Evolutionary conservation across 2,888 invertebrate genomes (phyloP).

Genomic region (Drosophila rellima): DNA sequence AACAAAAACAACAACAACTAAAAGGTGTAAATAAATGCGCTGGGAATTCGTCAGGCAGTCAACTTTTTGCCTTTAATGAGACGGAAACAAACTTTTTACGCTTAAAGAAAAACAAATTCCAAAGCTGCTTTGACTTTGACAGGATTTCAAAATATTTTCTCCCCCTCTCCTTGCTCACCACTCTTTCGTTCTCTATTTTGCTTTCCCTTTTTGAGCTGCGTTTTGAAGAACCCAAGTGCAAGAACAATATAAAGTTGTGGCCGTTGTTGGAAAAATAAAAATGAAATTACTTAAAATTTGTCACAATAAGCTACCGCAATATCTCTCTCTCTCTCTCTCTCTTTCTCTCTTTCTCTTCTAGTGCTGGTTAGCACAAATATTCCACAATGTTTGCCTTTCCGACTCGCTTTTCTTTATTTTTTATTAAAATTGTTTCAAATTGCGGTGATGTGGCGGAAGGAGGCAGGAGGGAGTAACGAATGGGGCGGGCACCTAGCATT

Average conservation of each 20-base stretch:
- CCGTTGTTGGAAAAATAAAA: slow-evolving; percentile 73
- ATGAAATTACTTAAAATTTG: slow-evolving; percentile 82
- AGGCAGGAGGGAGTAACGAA: not conserved
- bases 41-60: slow-evolving; percentile 70
- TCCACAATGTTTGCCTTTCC: slow-evolving; percentile 51
- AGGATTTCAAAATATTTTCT: slow-evolving; percentile 37
- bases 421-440: slow-evolving; percentile 83
- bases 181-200: slow-evolving; percentile 14
- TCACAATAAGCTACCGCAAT: slow-evolving; percentile 75
- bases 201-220: slow-evolving; percentile 25
- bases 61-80: slow-evolving; percentile 72
- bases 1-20: not conserved
- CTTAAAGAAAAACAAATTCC: slow-evolving; percentile 53
- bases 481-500: slow-evolving; percentile 37
- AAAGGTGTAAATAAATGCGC: slow-evolving; percentile 80
- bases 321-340: not conserved
- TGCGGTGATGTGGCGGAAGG: slow-evolving; percentile 45
- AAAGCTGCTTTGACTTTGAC: slow-evolving; percentile 66
- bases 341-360: slow-evolving; percentile 17
- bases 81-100: slow-evolving; percentile 75
- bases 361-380: slow-evolving; percentile 25
- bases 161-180: not conserved
- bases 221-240: slow-evolving; percentile 44
- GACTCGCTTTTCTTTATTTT: slow-evolving; percentile 54
- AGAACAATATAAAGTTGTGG: slow-evolving; percentile 68